A percentile compares a stretch with the other conserved stretches of the same genome.
phyloP scores from a whole-genome alignment of 2,888 invertebrate species.

The Drosophila pseudotakahashii region DNA sequence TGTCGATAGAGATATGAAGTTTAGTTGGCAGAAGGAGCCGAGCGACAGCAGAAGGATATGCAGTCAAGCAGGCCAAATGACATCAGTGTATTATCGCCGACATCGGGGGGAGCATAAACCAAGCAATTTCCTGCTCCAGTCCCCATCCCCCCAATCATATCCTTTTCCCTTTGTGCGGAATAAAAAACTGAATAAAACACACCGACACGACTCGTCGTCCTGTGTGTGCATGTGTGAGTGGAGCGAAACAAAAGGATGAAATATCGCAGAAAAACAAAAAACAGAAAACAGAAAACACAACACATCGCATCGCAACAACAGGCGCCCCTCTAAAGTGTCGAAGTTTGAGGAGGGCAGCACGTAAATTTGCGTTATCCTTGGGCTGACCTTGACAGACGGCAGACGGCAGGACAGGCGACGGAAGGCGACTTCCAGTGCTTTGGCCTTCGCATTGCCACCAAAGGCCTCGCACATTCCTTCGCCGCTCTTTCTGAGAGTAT shows the following conservation, averaged over 20 bases:
- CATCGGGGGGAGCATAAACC: constrained; percentile 62
- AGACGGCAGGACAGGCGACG: constrained; percentile 17
- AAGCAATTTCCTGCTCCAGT: constrained; percentile 58
- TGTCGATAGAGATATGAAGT: constrained; percentile 66
- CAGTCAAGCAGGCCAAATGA: constrained; percentile 70
- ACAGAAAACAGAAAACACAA: constrained; percentile 1
- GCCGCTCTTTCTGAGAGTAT: constrained; percentile 33
- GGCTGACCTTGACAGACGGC: constrained; percentile 72
- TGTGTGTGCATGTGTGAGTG: constrained; percentile 35
- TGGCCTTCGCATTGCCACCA: constrained; percentile 34
- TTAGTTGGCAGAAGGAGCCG: constrained; percentile 31
- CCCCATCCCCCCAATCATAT: background rate
- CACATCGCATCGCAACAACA: constrained; percentile 12
- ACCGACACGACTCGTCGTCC: constrained; percentile 20
- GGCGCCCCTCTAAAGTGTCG: constrained; percentile 52
- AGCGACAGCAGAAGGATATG: constrained; percentile 22
- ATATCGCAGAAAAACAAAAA: constrained; percentile 49
- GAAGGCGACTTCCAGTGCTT: constrained; percentile 21
- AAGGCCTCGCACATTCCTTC: constrained; percentile 52
- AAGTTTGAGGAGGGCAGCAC: constrained; percentile 54
- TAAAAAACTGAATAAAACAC: constrained; percentile 59
- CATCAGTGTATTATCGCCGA: constrained; percentile 77
- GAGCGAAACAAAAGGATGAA: constrained; percentile 70
- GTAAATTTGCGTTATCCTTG: constrained; percentile 79
- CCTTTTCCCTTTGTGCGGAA: constrained; percentile 51